Conservation (phyloP, 64 coral and sea anemone genomes). For the Platygyra sinensis region DNA sequence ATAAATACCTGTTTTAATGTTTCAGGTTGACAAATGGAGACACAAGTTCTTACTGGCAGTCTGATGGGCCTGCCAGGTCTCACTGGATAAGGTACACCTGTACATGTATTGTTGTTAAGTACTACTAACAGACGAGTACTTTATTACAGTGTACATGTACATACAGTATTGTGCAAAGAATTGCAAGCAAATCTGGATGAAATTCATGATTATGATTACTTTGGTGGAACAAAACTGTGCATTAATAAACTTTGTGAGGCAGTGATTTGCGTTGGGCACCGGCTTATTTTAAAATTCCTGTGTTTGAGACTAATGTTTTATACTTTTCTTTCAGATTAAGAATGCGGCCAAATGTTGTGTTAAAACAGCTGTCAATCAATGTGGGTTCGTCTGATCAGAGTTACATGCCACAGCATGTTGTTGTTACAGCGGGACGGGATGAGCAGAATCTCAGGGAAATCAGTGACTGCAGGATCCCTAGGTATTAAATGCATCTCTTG, state of each 20-base stretch:
- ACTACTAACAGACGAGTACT: neutral
- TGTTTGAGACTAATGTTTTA: neutral
- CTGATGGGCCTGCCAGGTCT: conserved; percentile 96
- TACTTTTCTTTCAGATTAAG: conserved; percentile 53
- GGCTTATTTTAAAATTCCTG: too few relatives aligned
- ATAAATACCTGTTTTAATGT: neutral
- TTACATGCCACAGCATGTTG: conserved; percentile 98
- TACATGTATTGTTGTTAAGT: too few relatives aligned
- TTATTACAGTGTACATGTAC: too few relatives aligned
- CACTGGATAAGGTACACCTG: conserved; percentile 99
- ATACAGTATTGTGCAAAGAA: too few relatives aligned
- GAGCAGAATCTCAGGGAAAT: conserved; percentile 93
- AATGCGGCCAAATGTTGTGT: conserved; percentile 98
- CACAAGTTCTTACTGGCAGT: conserved; percentile 95
- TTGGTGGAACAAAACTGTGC: too few relatives aligned
- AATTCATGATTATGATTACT: too few relatives aligned
- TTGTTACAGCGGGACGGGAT: conserved; percentile 91
- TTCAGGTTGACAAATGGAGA: conserved; percentile 94
- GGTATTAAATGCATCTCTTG: conserved; percentile 12
- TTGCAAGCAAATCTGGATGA: too few relatives aligned
- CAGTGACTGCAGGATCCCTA: conserved; percentile 94
- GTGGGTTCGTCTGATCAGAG: conserved; percentile 96
- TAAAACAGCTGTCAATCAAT: conserved; percentile 96
- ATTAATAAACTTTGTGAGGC: too few relatives aligned
- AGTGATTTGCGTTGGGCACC: too few relatives aligned